phyloP scores from a whole-genome alignment of 2,888 invertebrate genomes.

The Tanypteryx hageni region DNA sequence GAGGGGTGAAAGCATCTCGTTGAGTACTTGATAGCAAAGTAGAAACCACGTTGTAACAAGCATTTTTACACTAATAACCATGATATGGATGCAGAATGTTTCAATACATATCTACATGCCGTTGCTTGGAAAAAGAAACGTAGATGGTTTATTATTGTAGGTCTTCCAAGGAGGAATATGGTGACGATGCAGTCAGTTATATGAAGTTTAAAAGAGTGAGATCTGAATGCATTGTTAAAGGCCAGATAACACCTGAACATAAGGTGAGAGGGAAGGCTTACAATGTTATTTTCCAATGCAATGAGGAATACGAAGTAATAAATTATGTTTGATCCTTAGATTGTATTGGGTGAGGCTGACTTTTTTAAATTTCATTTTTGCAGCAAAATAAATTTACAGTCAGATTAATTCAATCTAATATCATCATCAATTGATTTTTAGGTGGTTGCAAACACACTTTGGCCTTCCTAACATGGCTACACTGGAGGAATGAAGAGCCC shows the following conservation, averaged over 20 bases:
- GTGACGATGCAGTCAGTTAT: neutral
- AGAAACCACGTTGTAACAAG: neutral
- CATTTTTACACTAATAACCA: neutral
- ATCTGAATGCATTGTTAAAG: too few species aligned
- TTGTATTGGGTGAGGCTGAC: neutral
- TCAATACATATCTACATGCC: neutral
- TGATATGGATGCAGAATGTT: neutral
- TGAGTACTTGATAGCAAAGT: neutral
- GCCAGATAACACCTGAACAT: too few species aligned
- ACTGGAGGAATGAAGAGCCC: too few species aligned
- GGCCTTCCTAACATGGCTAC: too few species aligned
- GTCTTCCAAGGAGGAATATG: neutral
- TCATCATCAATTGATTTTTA: too few species aligned
- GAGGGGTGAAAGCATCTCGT: neutral
- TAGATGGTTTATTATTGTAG: conserved; percentile 4
- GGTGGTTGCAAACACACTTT: too few species aligned
- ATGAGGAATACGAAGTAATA: neutral
- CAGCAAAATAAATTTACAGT: neutral
- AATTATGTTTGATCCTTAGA: neutral
- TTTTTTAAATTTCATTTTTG: neutral
- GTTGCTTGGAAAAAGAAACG: too few species aligned
- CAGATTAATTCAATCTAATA: too few species aligned
- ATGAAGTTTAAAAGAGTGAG: neutral
- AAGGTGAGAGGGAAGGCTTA: neutral
- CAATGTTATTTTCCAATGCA: neutral